Evolutionary conservation across 2,797 vertebrate species (phyloP), one percentile per base, ranked within the genome.

Genomic region (Takifugu rubripes): DNA sequence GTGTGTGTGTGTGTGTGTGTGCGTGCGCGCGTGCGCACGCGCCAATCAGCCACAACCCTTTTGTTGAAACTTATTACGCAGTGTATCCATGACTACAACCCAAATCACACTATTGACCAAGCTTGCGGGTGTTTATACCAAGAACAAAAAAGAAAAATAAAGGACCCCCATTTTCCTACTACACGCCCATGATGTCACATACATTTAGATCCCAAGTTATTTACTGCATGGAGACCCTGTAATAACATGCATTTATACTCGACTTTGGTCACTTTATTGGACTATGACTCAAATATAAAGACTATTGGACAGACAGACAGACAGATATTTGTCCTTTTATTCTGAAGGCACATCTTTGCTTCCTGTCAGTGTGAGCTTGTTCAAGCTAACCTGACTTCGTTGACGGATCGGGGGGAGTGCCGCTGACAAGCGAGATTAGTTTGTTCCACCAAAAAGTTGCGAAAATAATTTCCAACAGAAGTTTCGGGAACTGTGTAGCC

Each of bases 41-140:
- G 33, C 48, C 47, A 54, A 27, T 48, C 55, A 66, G 64, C 45
- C 42, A 29, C 61, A 54, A 15, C 47, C 55, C 58, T 25, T 3
- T 49, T 64, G 57, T 59, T 66, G 40, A 10, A 54, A 47, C 31
- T 51, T 40, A 25, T 24, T 29, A 42, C 57, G 56, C 64, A 72
- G 58, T 53, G 70, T 84, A 52, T 64, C 82, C 79, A 82, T 74
- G 77, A 67, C 72, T 65, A 75, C 61, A 64, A 25, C 16, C 11
- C n/a, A 64, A 78, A 74, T 14, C 36, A 40, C 36, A 40, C 8
- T 10, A 11, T 2, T 40, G 10, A 40, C 12, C 36, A 40, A 14
- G 14, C 36, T 40, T 49, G 0, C 26, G 25, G 12, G 11, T 49
- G 46, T 25, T 1, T 46, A 25, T 27, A 2, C 24, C 1, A 29